A percentile compares a stretch with the other conserved stretches of the same genome.
Conservation (phyloP, 1,140 invertebrate genomes). For the Caerostris darwini region DNA sequence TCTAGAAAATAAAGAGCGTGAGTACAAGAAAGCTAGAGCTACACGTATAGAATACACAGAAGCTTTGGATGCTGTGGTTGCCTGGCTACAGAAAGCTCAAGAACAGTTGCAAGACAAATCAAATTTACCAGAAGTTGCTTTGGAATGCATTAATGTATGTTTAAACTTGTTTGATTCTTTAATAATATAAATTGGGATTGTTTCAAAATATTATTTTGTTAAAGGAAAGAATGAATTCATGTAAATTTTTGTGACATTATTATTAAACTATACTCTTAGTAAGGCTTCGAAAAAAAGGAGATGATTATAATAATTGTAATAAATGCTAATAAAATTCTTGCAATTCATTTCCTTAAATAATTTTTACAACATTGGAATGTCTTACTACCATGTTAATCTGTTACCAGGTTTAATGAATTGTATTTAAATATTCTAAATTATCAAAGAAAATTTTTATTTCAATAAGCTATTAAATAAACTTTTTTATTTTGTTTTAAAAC, state of each 20-base stretch:
- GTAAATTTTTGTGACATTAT: neutral
- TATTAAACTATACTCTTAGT: neutral
- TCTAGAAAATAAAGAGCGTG: slow-evolving; percentile 92
- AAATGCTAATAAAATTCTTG: no score
- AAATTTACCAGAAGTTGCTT: slow-evolving; percentile 88
- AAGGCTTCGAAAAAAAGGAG: no score
- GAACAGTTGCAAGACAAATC: slow-evolving; percentile 90
- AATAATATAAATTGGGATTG: neutral
- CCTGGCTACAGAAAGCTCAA: slow-evolving; percentile 91
- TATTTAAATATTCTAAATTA: no score
- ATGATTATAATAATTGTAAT: no score
- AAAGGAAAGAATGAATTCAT: no score
- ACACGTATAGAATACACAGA: slow-evolving; percentile 89
- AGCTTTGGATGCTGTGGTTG: slow-evolving; percentile 90
- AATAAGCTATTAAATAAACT: no score
- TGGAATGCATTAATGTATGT: slow-evolving; percentile 85
- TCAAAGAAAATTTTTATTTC: no score
- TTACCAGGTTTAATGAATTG: no score
- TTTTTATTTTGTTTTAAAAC: no score
- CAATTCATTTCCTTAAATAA: no score
- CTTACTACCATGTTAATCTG: no score
- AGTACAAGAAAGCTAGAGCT: slow-evolving; percentile 91
- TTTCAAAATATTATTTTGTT: neutral
- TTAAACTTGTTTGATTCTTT: neutral
- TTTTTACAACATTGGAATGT: no score